Percentiles rank a stretch among this genome's conserved stretches.
Conservation (phyloP, 1,140 invertebrate species). For the Doryteuthis pealeii region DNA sequence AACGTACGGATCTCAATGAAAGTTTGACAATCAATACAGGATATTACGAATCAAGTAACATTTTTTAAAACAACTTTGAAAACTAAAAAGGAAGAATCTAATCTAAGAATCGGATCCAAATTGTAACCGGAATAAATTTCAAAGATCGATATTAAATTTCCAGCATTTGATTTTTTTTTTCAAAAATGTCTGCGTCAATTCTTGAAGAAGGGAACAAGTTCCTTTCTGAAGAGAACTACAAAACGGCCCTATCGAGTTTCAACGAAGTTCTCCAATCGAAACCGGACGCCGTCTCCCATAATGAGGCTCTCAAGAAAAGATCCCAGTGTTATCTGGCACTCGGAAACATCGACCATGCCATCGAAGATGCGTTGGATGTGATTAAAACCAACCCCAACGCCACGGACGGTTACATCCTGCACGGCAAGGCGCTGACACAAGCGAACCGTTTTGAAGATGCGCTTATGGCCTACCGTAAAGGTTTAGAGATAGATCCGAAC, state of each 20-base stretch:
- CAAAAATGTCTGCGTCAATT: not conserved
- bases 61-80: too few species aligned
- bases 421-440: conserved; percentile 26
- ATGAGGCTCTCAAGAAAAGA: conserved; percentile 23
- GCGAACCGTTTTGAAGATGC: conserved; percentile 29
- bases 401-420: conserved; percentile 22
- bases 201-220: not conserved
- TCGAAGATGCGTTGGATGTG: conserved; percentile 24
- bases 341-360: conserved; percentile 21
- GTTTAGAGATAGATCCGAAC: conserved; percentile 31
- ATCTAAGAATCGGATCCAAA: too few species aligned
- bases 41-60: too few species aligned
- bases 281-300: not conserved
- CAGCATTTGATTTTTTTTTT: too few species aligned
- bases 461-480: conserved; percentile 25
- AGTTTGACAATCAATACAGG: too few species aligned
- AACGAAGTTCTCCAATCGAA: not conserved
- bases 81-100: too few species aligned
- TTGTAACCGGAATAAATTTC: too few species aligned
- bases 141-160: too few species aligned
- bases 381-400: conserved; percentile 17
- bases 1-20: too few species aligned
- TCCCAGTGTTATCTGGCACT: conserved; percentile 21
- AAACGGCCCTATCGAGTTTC: not conserved
- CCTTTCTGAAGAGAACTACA: not conserved